A percentile compares a stretch with the other conserved stretches of the same genome.
These are phyloP conservation scores for Discoglossus pictus DNA, from an alignment of 2,797 vertebrate species.

Conservation along the genomic window DNA sequence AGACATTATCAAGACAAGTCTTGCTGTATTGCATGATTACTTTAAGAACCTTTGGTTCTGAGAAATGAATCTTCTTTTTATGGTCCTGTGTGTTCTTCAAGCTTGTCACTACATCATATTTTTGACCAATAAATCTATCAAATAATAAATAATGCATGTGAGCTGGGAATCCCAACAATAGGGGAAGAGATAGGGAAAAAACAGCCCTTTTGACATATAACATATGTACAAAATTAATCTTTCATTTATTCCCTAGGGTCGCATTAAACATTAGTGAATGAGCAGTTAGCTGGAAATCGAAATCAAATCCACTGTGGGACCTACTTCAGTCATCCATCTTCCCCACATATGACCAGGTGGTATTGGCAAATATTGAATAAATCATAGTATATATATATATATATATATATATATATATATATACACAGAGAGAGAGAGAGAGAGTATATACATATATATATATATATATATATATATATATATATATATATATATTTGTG, in stretches of 20 bases:
- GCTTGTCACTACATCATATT: conserved; percentile 32
- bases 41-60: no score
- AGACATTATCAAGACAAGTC: no score
- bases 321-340: background rate
- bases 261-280: conserved; percentile 33
- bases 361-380: conserved; percentile 19
- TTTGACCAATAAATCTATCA: conserved; percentile 33
- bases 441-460: no score
- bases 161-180: conserved; percentile 21
- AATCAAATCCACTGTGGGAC: conserved; percentile 17
- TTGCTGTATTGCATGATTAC: no score
- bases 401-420: no score
- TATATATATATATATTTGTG: no score
- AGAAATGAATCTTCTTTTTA: no score
- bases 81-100: conserved; percentile 21
- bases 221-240: conserved; percentile 15
- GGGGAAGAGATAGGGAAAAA: conserved; percentile 11
- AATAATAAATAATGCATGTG: conserved; percentile 37
- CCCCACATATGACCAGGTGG: conserved; percentile 8
- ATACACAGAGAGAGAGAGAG: no score
- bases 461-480: no score
- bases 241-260: conserved; percentile 1
- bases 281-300: conserved; percentile 12
- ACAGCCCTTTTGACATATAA: background rate
- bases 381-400: no score